Conservation (phyloP, 2,113 vertebrate species). For the Terrapene triunguis region DNA sequence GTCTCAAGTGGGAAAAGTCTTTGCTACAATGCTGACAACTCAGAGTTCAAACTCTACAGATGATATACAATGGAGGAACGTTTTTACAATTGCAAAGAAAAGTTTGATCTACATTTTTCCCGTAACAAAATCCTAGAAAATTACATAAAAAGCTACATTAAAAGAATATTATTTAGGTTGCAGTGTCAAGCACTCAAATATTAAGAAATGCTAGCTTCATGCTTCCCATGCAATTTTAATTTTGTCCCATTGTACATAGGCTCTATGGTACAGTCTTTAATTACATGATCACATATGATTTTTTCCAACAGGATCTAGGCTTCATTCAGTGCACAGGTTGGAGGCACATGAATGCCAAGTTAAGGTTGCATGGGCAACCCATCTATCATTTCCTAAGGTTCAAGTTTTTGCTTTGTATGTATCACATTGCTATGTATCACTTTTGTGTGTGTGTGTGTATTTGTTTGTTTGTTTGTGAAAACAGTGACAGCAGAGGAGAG, state of each 20-base stretch:
- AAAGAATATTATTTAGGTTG: neutral
- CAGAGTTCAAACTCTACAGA: neutral
- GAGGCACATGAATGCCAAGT: neutral
- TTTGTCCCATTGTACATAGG: neutral
- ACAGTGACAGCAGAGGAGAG: neutral
- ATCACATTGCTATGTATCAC: neutral
- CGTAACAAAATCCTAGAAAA: neutral
- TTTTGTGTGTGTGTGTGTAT: neutral
- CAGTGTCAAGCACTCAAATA: neutral
- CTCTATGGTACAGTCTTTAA: neutral
- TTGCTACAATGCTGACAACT: neutral
- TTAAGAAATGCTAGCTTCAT: neutral
- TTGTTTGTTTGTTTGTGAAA: neutral
- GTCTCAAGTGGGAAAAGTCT: too few species aligned
- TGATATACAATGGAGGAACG: neutral
- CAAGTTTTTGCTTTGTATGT: neutral
- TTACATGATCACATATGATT: neutral
- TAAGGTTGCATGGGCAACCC: neutral
- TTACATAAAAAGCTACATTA: neutral
- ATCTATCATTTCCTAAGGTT: neutral
- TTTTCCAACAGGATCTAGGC: neutral
- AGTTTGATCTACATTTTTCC: neutral
- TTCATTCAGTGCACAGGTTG: neutral
- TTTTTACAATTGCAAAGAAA: neutral
- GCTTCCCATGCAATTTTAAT: neutral